Conservation (phyloP, 2,888 invertebrate genomes). For the Poecilobothrus nobilitatus region DNA sequence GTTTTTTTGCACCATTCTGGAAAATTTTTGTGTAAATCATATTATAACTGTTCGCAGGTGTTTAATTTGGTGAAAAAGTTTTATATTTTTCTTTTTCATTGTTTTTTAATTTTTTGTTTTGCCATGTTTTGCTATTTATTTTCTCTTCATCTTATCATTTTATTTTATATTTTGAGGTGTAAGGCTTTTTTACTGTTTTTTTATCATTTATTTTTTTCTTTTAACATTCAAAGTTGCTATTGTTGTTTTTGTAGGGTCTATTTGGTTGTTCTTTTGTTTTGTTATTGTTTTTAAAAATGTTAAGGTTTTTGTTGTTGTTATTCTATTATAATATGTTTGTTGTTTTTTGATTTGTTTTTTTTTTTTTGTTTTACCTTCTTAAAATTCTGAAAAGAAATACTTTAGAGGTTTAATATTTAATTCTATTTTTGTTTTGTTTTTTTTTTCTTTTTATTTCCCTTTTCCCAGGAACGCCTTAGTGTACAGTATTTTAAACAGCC, state of each 20-base stretch:
- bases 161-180: neutral
- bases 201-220: neutral
- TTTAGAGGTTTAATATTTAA: constrained; percentile 6
- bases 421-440: neutral
- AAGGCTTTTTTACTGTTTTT: neutral
- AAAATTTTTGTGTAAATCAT: constrained; percentile 3
- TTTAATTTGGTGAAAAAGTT: constrained; percentile 1
- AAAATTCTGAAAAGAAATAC: neutral
- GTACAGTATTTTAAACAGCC: neutral
- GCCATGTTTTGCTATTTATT: neutral
- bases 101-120: neutral
- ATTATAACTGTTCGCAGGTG: constrained; percentile 6
- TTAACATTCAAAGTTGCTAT: neutral
- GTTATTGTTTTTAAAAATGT: neutral
- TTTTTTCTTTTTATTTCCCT: neutral
- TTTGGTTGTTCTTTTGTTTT: neutral
- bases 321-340: neutral
- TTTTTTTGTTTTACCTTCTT: neutral
- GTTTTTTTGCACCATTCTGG: neutral
- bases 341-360: neutral
- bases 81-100: neutral
- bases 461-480: neutral
- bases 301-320: no score
- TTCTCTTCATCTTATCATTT: neutral
- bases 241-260: neutral